Evolutionary conservation across 2,797 vertebrate genomes (phyloP).

Genomic region (Enteromius treurensis): DNA sequence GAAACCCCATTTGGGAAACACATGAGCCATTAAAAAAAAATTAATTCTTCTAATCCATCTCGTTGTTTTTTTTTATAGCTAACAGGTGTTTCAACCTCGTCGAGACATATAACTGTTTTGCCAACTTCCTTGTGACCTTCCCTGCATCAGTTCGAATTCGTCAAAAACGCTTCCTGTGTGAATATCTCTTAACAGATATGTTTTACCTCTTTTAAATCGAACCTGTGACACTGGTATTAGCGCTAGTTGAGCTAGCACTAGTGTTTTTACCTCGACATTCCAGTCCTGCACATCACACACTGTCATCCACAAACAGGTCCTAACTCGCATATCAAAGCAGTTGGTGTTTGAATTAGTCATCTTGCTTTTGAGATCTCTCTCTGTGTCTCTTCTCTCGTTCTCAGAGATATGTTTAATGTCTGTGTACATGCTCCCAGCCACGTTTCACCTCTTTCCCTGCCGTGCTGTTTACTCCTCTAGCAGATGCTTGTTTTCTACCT

Average conservation of each 20-base stretch:
- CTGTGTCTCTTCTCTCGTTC: conserved; percentile 14
- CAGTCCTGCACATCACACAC: conserved; percentile 6
- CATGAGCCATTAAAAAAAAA: no score
- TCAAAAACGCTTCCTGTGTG: not conserved
- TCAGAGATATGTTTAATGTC: conserved; percentile 52
- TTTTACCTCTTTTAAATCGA: not conserved
- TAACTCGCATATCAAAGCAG: conserved; percentile 10
- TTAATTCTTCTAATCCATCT: no score
- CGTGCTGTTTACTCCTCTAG: conserved; percentile 67
- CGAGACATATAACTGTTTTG: not conserved
- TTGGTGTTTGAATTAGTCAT: conserved; percentile 28
- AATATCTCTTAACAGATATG: not conserved
- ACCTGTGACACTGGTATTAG: not conserved
- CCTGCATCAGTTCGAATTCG: not conserved
- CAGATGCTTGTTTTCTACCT: conserved; percentile 56
- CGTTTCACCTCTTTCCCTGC: conserved; percentile 55
- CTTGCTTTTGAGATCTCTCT: conserved; percentile 27
- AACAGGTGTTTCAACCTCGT: not conserved
- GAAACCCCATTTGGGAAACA: not conserved
- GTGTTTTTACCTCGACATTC: not conserved
- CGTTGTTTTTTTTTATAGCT: no score
- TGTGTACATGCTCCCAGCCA: conserved; percentile 53
- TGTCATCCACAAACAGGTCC: conserved; percentile 20
- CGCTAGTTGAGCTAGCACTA: not conserved
- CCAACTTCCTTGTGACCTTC: not conserved